Conservation (phyloP, 1,140 invertebrate genomes). For the Macrobrachium nipponense region DNA sequence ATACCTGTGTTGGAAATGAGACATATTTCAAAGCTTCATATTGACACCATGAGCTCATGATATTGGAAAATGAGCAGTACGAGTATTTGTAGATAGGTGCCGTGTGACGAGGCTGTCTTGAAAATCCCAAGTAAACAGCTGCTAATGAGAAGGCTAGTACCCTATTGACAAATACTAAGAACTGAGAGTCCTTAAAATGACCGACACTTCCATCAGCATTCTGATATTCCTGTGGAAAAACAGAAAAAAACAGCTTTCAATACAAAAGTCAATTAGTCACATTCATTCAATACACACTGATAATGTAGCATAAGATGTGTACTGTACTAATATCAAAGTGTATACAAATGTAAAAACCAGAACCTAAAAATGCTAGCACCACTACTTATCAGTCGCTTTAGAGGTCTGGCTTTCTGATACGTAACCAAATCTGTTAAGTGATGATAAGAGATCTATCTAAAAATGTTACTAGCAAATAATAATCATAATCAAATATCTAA, state of each 20-base stretch:
- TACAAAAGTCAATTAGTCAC: no score
- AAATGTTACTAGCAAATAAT: no score
- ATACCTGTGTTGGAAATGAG: slow-evolving; percentile 95
- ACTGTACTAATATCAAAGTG: no score
- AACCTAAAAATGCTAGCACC: no score
- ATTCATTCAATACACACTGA: no score
- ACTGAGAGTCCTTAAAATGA: slow-evolving; percentile 73
- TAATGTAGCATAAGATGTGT: no score
- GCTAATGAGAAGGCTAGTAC: slow-evolving; percentile 64
- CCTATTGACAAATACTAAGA: slow-evolving; percentile 73
- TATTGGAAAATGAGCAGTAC: slow-evolving; percentile 97
- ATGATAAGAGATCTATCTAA: no score
- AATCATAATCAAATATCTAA: no score
- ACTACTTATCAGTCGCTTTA: no score
- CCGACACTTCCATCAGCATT: slow-evolving; percentile 38
- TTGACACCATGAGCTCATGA: slow-evolving; percentile 99
- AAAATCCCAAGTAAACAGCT: slow-evolving; percentile 43
- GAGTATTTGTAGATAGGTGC: slow-evolving; percentile 96
- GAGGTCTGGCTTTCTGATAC: no score
- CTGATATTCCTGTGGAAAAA: slow-evolving; percentile 49
- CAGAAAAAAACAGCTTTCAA: not conserved
- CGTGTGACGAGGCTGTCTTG: slow-evolving; percentile 77
- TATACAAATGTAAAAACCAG: no score
- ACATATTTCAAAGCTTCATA: slow-evolving; percentile 99
- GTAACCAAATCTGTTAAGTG: no score